Percentiles rank a stretch among this genome's conserved stretches.
phyloP scores from a whole-genome alignment of 2,797 vertebrate genomes.

The Fundulus diaphanus region DNA sequence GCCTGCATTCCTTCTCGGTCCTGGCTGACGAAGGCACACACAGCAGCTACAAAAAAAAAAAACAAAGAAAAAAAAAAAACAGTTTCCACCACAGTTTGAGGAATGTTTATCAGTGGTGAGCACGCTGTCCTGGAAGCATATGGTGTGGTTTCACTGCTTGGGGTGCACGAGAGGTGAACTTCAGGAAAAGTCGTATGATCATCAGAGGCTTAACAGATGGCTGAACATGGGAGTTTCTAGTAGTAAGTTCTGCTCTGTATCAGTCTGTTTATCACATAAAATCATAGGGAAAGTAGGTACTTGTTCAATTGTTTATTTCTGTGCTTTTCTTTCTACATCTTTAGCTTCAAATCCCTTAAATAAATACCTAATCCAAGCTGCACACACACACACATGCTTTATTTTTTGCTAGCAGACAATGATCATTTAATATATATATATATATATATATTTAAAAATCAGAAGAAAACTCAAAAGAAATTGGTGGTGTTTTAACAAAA shows the following conservation, averaged over 20 bases:
- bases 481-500: background rate
- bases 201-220: conserved; percentile 42
- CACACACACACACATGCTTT: background rate
- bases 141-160: conserved; percentile 74
- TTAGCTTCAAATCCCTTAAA: background rate
- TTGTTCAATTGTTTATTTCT: background rate
- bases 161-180: conserved; percentile 74
- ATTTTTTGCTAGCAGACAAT: too few species aligned
- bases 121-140: conserved; percentile 75
- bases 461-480: background rate
- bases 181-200: conserved; percentile 67
- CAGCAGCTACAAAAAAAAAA: conserved; percentile 59
- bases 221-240: conserved; percentile 54
- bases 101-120: conserved; percentile 81
- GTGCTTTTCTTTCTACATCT: background rate
- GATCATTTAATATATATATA: too few species aligned
- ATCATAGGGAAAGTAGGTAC: background rate
- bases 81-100: conserved; percentile 77
- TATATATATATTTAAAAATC: too few species aligned
- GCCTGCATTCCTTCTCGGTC: conserved; percentile 55
- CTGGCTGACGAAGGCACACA: conserved; percentile 75
- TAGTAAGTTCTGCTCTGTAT: conserved; percentile 22
- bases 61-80: conserved; percentile 45
- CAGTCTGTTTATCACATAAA: conserved; percentile 13
- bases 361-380: too few species aligned